Conservation (phyloP, 2,888 invertebrate genomes). For the Oligia fasciuncula region DNA sequence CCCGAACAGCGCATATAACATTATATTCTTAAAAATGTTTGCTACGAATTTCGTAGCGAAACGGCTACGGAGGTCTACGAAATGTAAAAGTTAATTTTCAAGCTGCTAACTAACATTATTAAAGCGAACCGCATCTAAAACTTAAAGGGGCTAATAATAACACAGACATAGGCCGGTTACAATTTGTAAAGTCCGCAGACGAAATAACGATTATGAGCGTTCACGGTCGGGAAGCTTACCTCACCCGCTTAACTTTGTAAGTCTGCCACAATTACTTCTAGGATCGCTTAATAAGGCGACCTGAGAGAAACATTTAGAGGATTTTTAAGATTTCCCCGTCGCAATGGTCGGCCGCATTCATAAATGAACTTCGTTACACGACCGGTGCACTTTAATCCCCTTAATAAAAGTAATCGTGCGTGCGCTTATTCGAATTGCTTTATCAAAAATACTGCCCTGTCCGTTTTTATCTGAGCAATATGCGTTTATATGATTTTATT, state of each 20-base stretch:
- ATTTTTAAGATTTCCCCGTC: conserved; percentile 81
- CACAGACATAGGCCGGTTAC: conserved; percentile 75
- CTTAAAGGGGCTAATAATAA: conserved; percentile 69
- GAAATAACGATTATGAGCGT: conserved; percentile 88
- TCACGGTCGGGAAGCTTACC: conserved; percentile 82
- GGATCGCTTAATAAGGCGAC: conserved; percentile 84
- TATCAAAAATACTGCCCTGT: conserved; percentile 80
- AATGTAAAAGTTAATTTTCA: conserved; percentile 35
- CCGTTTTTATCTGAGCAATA: conserved; percentile 73
- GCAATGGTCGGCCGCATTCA: conserved; percentile 68
- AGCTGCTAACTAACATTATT: conserved; percentile 39
- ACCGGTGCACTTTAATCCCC: conserved; percentile 81
- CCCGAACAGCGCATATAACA: background rate
- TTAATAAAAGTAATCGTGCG: conserved; percentile 85
- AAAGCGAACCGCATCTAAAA: conserved; percentile 53
- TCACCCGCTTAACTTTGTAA: conserved; percentile 87
- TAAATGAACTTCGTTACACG: conserved; percentile 79
- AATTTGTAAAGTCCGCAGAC: conserved; percentile 89
- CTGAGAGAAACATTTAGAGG: conserved; percentile 79
- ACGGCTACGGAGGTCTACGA: conserved; percentile 49
- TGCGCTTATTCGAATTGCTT: conserved; percentile 83
- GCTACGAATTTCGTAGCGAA: conserved; percentile 29
- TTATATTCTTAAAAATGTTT: conserved; percentile 5
- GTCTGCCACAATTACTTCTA: conserved; percentile 87
- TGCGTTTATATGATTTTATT: conserved; percentile 72